A percentile compares a stretch with the other conserved stretches of the same genome.
Evolutionary conservation across 2,797 vertebrate species (phyloP).

Genomic region (Novumbra hubbsi): DNA sequence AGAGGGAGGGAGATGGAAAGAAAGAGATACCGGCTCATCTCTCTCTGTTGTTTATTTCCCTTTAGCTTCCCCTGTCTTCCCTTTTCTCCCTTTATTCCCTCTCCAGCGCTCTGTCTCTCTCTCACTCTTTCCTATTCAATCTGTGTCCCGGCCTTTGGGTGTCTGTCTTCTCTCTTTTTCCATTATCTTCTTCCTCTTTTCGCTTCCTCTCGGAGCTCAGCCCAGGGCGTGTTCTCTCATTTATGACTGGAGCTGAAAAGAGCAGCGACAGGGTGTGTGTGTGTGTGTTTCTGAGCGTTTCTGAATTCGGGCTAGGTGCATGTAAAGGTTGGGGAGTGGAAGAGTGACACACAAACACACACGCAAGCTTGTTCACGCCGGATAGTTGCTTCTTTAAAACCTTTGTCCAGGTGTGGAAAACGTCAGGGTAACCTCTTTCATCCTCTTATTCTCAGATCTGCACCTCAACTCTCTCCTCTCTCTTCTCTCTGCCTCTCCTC

Average conservation of each 20-base stretch:
- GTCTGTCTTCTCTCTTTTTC: conserved; percentile 19
- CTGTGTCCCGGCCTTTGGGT: conserved; percentile 16
- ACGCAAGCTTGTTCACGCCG: no score
- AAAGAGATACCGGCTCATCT: conserved; percentile 54
- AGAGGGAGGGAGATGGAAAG: conserved; percentile 7
- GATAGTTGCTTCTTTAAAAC: no score
- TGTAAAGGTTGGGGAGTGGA: neutral
- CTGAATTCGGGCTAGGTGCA: neutral
- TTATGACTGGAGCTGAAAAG: conserved; percentile 60
- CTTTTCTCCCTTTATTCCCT: conserved; percentile 16
- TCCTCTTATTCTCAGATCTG: no score
- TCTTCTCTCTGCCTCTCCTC: no score
- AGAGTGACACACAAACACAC: neutral
- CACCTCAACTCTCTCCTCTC: neutral
- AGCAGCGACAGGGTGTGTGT: conserved; percentile 53
- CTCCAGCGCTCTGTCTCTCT: conserved; percentile 10
- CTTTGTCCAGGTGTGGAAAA: no score
- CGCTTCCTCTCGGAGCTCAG: conserved; percentile 52
- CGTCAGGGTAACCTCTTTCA: no score
- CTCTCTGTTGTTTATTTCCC: conserved; percentile 32
- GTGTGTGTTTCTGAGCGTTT: neutral
- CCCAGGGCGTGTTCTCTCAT: conserved; percentile 65
- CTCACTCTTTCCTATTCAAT: conserved; percentile 12
- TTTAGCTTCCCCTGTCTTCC: conserved; percentile 53
- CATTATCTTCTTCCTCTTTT: conserved; percentile 42